Evolutionary conservation across 2,797 vertebrate species (phyloP).

Genomic region (Thripadectes ignobilis): DNA sequence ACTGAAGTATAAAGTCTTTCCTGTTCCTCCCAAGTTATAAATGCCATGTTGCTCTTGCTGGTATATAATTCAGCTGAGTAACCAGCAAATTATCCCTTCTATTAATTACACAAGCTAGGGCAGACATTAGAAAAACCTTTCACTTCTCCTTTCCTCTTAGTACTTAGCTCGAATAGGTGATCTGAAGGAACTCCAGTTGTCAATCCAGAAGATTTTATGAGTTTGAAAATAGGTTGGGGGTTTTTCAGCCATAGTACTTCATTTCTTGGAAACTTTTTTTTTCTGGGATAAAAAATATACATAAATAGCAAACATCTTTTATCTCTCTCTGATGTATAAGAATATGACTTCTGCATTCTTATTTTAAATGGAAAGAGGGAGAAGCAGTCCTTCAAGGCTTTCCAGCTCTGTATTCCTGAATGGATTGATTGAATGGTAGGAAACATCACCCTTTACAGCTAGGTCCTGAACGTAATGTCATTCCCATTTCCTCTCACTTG

Average conservation of each 20-base stretch:
- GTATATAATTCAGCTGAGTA: background rate
- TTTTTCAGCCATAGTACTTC: background rate
- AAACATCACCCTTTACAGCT: background rate
- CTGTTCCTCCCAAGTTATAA: slow-evolving; percentile 19
- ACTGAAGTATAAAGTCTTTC: slow-evolving; percentile 2
- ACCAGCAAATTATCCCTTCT: background rate
- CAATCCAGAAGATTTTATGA: background rate
- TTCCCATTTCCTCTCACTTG: background rate
- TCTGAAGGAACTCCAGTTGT: background rate
- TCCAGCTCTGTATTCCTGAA: background rate
- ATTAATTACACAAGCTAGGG: background rate
- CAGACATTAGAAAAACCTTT: background rate
- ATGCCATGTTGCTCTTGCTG: background rate
- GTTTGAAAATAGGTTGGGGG: rapidly evolving
- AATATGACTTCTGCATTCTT: background rate
- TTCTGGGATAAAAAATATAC: background rate
- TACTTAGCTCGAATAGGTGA: background rate
- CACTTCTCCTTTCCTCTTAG: background rate
- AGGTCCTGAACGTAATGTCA: background rate
- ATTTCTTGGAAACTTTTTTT: background rate
- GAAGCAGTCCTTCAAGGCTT: background rate
- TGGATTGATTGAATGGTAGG: background rate
- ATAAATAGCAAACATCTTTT: background rate
- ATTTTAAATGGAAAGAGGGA: background rate
- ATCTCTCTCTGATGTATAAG: background rate